These are phyloP conservation scores for Phthorimaea operculella DNA, from an alignment of 1,140 invertebrate species.

Conservation along the genomic window DNA sequence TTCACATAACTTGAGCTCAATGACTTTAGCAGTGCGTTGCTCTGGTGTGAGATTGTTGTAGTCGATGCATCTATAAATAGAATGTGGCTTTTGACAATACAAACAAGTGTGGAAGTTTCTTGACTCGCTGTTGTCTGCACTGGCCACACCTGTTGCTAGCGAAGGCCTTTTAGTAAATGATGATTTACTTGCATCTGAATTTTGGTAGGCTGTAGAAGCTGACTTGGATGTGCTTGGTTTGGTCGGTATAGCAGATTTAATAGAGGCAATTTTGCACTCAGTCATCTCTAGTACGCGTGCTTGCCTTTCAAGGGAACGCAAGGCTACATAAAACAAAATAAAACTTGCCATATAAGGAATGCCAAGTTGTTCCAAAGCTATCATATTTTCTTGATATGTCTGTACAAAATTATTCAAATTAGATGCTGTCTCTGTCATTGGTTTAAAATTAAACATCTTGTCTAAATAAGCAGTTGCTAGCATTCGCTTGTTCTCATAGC, in stretches of 20 bases:
- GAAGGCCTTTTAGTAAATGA: background rate
- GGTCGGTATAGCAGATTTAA: too few species aligned
- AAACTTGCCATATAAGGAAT: background rate
- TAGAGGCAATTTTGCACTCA: too few species aligned
- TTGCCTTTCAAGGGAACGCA: background rate
- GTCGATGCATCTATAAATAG: background rate
- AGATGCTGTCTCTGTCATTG: background rate
- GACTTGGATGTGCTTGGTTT: background rate
- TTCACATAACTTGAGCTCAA: background rate
- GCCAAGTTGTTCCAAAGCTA: background rate
- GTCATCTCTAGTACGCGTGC: too few species aligned
- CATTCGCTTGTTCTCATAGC: background rate
- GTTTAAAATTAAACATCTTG: background rate
- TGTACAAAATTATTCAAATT: background rate
- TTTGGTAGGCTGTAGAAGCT: background rate
- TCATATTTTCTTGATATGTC: background rate
- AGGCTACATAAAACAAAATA: background rate
- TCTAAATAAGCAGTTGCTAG: background rate
- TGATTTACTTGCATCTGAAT: background rate
- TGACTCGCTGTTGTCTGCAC: background rate
- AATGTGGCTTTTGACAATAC: background rate
- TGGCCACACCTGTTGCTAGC: too few species aligned
- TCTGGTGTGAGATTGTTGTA: background rate
- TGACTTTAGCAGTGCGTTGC: background rate
- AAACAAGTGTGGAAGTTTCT: background rate